Evolutionary conservation across 2,888 invertebrate genomes (phyloP).

Genomic region (Drosophila buzzatii): DNA sequence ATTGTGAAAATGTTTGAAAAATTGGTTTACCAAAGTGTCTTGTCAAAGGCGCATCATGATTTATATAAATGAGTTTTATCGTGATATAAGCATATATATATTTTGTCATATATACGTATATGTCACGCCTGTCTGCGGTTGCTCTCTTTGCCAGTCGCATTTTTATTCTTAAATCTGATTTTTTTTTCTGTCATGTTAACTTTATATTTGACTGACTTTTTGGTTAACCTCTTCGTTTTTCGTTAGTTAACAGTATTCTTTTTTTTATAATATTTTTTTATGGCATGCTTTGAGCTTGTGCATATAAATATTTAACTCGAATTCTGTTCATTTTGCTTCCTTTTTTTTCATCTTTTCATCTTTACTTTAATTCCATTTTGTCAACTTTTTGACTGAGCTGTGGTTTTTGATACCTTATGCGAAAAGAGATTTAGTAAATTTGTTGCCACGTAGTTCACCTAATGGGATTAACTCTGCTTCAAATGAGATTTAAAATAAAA

Average conservation of each 20-base stretch:
- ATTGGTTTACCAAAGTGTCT: conserved; percentile 24
- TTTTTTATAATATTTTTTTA: conserved; percentile 7
- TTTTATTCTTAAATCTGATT: background rate
- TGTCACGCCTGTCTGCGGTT: conserved; percentile 7
- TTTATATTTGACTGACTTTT: conserved; percentile 27
- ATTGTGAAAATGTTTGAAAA: conserved; percentile 15
- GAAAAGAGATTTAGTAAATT: conserved; percentile 3
- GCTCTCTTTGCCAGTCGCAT: conserved; percentile 4
- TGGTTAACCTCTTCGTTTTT: conserved; percentile 29
- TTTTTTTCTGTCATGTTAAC: conserved; percentile 6
- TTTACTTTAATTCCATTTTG: conserved; percentile 10
- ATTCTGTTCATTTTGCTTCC: too few species aligned
- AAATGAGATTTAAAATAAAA: background rate
- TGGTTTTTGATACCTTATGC: background rate
- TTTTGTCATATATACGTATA: background rate
- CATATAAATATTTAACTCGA: conserved; percentile 30
- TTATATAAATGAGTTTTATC: conserved; percentile 4
- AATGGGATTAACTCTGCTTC: background rate
- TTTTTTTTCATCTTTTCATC: background rate
- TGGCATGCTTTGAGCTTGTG: conserved; percentile 37
- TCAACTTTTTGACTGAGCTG: conserved; percentile 16
- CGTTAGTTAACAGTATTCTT: conserved; percentile 37
- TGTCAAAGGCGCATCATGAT: conserved; percentile 10
- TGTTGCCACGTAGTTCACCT: background rate
- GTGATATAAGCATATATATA: background rate